Percentiles rank a stretch among this genome's conserved stretches.
phyloP scores from a whole-genome alignment of 2,113 vertebrate genomes.

The Burhinus bistriatus region DNA sequence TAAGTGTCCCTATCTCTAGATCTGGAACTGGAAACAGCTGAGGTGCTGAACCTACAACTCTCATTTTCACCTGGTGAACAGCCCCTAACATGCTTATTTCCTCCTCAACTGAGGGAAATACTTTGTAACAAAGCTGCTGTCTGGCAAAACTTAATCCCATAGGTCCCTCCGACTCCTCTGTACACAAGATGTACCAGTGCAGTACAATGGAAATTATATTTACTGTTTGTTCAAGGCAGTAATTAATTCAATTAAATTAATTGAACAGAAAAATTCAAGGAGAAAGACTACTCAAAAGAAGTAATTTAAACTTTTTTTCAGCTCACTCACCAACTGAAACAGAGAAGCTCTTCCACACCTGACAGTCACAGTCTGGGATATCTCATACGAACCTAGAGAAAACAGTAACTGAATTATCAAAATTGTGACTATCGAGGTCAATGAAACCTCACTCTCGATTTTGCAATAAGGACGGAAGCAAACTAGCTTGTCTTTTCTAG shows the following conservation, averaged over 20 bases:
- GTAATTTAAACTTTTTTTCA: too few relatives aligned
- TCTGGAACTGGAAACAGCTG: background rate
- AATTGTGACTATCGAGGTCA: too few relatives aligned
- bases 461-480: too few relatives aligned
- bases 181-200: background rate
- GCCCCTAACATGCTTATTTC: background rate
- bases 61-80: background rate
- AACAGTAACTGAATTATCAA: too few relatives aligned
- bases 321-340: too few relatives aligned
- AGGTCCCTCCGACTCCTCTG: background rate
- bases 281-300: too few relatives aligned
- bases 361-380: too few relatives aligned
- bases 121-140: background rate
- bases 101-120: background rate
- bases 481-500: too few relatives aligned
- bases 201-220: background rate
- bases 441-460: too few relatives aligned
- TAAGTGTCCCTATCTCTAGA: background rate
- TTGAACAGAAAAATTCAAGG: background rate
- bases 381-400: too few relatives aligned
- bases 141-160: background rate
- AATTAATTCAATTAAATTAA: background rate
- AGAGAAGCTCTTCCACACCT: too few relatives aligned
- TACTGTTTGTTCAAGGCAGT: background rate
- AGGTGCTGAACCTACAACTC: background rate